A percentile compares a stretch with the other conserved stretches of the same genome.
Evolutionary conservation across 2,888 invertebrate genomes (phyloP).

Genomic region (Cetonia aurata): DNA sequence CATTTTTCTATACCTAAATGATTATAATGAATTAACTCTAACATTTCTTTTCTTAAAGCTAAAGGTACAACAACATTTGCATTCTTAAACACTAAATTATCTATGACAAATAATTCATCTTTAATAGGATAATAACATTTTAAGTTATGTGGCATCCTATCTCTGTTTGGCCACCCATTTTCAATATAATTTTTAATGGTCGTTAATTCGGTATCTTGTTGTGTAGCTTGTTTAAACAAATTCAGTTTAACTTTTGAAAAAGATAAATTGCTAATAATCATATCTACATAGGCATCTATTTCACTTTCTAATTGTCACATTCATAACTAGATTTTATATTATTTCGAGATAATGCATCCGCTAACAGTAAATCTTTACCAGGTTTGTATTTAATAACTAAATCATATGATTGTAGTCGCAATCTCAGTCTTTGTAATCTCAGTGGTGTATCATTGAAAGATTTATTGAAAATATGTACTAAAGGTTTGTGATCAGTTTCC

Average conservation of each 20-base stretch:
- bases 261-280: slow-evolving; percentile 1
- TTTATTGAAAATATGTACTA: slow-evolving; percentile 26
- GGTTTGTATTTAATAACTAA: slow-evolving; percentile 11
- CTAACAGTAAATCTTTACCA: slow-evolving; percentile 6
- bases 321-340: neutral
- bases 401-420: slow-evolving; percentile 5
- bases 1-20: slow-evolving; percentile 40
- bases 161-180: neutral
- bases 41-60: slow-evolving; percentile 19
- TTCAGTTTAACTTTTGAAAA: slow-evolving; percentile 5
- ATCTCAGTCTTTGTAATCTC: slow-evolving; percentile 35
- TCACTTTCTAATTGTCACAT: neutral
- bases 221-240: slow-evolving; percentile 4
- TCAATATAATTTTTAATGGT: neutral
- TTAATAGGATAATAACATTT: slow-evolving; percentile 16
- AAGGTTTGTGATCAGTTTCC: slow-evolving; percentile 49
- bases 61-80: slow-evolving; percentile 17
- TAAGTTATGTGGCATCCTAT: neutral
- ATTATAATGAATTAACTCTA: slow-evolving; percentile 16
- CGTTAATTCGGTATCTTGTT: neutral
- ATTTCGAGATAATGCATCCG: neutral
- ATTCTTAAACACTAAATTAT: slow-evolving; percentile 20
- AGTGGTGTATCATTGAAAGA: slow-evolving; percentile 21
- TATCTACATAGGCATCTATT: neutral
- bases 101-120: slow-evolving; percentile 2